Evolutionary conservation across 1,140 invertebrate genomes (phyloP).

Genomic region (Saccostrea cuccullata): DNA sequence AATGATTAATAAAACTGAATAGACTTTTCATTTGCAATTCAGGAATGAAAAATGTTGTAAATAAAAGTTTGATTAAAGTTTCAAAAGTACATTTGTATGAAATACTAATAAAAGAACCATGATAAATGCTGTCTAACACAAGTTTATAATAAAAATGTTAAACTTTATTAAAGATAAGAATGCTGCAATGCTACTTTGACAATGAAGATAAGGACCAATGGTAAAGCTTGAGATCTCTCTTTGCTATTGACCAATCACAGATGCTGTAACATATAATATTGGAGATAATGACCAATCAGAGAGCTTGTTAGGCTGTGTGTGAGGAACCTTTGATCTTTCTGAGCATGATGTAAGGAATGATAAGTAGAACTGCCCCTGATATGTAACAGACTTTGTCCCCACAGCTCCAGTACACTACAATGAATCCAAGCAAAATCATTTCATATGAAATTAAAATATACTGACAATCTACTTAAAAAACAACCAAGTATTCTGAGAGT

Average conservation of each 20-base stretch:
- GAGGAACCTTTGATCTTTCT: slow-evolving; percentile 41
- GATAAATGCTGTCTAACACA: too few species aligned
- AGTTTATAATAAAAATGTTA: too few species aligned
- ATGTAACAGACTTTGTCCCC: slow-evolving; percentile 70
- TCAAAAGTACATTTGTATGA: too few species aligned
- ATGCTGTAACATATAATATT: background rate
- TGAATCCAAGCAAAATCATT: background rate
- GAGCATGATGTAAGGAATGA: slow-evolving; percentile 60
- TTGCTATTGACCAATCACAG: background rate
- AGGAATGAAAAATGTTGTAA: too few species aligned
- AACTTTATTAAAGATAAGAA: too few species aligned
- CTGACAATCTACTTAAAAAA: too few species aligned
- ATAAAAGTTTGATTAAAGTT: too few species aligned
- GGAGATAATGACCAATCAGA: background rate
- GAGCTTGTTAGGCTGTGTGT: background rate
- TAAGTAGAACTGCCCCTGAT: slow-evolving; percentile 62
- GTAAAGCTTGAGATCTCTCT: background rate
- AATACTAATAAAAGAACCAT: too few species aligned
- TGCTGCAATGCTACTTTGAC: background rate
- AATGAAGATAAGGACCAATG: background rate
- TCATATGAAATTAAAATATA: too few species aligned
- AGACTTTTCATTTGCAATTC: too few species aligned
- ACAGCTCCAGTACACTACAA: slow-evolving; percentile 75
- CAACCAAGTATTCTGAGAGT: too few species aligned
- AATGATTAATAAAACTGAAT: too few species aligned